Conservation (phyloP, 2,113 vertebrate genomes). For the Willisornis vidua region DNA sequence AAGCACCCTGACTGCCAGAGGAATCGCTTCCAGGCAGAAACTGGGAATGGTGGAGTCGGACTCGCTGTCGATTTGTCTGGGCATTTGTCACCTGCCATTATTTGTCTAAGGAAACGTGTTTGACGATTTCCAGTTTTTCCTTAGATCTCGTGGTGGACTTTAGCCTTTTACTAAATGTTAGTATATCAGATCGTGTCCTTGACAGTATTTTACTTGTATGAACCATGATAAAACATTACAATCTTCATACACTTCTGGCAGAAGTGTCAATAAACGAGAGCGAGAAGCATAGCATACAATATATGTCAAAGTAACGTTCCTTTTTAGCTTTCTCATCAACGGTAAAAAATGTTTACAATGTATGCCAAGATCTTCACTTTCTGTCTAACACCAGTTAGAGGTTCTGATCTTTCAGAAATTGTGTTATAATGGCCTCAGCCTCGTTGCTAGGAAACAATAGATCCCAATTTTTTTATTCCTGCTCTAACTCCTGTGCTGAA, state of each 20-base stretch:
- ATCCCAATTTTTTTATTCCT: conserved; percentile 80
- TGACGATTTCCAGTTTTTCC: conserved; percentile 77
- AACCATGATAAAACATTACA: conserved; percentile 77
- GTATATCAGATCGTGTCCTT: conserved; percentile 82
- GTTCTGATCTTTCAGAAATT: conserved; percentile 79
- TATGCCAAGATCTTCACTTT: conserved; percentile 80
- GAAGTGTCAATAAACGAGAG: conserved; percentile 70
- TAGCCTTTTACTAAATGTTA: conserved; percentile 83
- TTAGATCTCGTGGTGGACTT: conserved; percentile 81
- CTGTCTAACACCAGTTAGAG: conserved; percentile 76
- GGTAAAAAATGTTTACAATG: conserved; percentile 80
- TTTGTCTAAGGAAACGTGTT: conserved; percentile 79
- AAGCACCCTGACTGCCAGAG: conserved; percentile 49
- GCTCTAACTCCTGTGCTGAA: conserved; percentile 80
- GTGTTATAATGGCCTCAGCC: conserved; percentile 78
- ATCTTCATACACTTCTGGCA: conserved; percentile 71
- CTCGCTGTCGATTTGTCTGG: conserved; percentile 68
- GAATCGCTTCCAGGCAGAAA: conserved; percentile 59
- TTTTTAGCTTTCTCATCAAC: conserved; percentile 78
- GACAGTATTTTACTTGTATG: conserved; percentile 81
- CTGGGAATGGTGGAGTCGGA: conserved; percentile 59
- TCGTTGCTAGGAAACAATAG: conserved; percentile 82
- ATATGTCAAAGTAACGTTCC: conserved; percentile 73
- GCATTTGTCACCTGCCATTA: conserved; percentile 74
- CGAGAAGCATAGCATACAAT: conserved; percentile 68